Conservation (phyloP, 2,113 vertebrate species). For the Alligator sinensis region DNA sequence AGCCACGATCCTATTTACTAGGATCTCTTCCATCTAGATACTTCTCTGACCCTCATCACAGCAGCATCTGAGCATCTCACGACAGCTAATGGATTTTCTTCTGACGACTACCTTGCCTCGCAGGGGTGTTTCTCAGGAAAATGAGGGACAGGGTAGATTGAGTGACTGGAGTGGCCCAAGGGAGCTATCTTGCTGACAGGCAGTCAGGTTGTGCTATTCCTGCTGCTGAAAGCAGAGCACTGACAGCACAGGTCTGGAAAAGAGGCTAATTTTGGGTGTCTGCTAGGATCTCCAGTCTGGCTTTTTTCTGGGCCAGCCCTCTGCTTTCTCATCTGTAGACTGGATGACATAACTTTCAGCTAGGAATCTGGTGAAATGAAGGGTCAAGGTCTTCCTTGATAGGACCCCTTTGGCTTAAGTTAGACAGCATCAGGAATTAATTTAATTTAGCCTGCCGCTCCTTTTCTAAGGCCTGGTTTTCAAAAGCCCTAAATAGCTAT, state of each 20-base stretch:
- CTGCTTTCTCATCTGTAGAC: not conserved
- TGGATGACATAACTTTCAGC: not conserved
- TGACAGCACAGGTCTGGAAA: not conserved
- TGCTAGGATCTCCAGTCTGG: not conserved
- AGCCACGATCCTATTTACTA: conserved; percentile 65
- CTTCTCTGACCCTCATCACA: conserved; percentile 60
- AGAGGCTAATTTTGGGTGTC: not conserved
- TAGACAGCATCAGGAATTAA: not conserved
- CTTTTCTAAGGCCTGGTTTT: conserved; percentile 1
- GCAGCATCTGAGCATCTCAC: conserved; percentile 61
- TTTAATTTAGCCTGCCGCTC: not conserved
- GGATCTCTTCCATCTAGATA: conserved; percentile 60
- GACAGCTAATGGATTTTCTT: conserved; percentile 33
- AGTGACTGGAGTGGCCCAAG: not conserved
- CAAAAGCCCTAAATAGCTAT: not conserved
- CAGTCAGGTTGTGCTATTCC: not conserved
- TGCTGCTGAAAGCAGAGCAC: not conserved
- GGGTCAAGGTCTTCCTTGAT: not conserved
- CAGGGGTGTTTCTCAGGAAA: conserved; percentile 17
- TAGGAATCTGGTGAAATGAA: not conserved
- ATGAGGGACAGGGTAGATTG: not conserved
- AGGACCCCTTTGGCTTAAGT: not conserved
- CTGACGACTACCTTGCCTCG: conserved; percentile 4
- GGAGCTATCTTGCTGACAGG: not conserved
- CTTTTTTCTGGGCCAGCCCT: not conserved